These are phyloP conservation scores for Emberiza fucata DNA, from an alignment of 2,113 vertebrate species.

Conservation along the genomic window DNA sequence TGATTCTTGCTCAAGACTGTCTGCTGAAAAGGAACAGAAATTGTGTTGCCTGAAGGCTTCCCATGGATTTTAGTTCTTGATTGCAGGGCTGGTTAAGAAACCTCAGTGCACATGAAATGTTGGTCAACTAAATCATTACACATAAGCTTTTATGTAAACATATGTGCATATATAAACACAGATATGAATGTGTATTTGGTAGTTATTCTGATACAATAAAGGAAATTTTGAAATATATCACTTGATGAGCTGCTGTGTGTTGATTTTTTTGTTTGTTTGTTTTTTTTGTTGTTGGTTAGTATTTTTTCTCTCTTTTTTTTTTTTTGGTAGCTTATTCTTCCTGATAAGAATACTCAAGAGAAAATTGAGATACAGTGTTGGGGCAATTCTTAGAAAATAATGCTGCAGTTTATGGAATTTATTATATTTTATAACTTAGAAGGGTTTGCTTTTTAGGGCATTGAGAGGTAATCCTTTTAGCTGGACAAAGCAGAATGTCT, in stretches of 20 bases:
- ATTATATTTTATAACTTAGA: neutral
- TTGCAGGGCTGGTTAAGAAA: neutral
- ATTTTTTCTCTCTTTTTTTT: neutral
- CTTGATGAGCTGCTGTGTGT: neutral
- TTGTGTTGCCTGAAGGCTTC: neutral
- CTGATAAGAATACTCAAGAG: neutral
- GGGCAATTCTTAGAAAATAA: neutral
- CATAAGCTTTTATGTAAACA: rapidly evolving
- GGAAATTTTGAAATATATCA: neutral
- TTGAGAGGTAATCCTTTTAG: neutral
- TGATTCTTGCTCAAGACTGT: neutral
- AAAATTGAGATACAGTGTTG: neutral
- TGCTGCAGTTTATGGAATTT: neutral
- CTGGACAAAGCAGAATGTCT: neutral
- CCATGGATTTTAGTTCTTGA: neutral
- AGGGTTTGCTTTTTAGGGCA: neutral
- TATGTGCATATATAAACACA: neutral
- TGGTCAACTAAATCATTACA: neutral
- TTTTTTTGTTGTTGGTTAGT: neutral
- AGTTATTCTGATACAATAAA: neutral
- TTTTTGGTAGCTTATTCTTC: neutral
- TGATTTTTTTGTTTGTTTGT: rapidly evolving
- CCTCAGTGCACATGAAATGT: neutral
- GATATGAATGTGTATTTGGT: neutral
- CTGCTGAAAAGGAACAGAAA: neutral